These are phyloP conservation scores for Oscheius sp. DNA, from an alignment of 2,888 invertebrate species.

Conservation along the genomic window DNA sequence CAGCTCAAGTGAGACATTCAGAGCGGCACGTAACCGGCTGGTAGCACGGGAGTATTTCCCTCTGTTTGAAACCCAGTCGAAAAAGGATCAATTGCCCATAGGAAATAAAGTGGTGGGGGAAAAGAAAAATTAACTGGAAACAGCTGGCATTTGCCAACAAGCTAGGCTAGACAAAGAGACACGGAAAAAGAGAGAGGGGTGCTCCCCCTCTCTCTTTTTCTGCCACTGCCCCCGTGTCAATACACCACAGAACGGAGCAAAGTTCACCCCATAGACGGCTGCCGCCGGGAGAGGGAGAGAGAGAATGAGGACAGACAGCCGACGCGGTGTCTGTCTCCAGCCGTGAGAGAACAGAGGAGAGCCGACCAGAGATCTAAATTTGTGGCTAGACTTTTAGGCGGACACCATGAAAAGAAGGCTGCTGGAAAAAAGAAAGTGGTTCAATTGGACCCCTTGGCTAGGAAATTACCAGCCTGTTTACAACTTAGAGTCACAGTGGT, in stretches of 20 bases:
- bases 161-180: neutral
- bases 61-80: no score
- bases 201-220: neutral
- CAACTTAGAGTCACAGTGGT: no score
- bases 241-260: constrained; percentile 28
- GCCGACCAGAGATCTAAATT: no score
- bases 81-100: neutral
- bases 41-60: no score
- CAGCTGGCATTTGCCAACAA: neutral
- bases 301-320: constrained; percentile 10
- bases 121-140: constrained; percentile 3
- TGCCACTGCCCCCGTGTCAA: constrained; percentile 10
- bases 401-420: no score
- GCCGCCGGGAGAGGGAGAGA: neutral
- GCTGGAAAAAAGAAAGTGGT: no score
- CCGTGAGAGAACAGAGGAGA: no score
- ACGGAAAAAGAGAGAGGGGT: neutral
- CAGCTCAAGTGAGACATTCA: neutral
- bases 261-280: neutral
- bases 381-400: no score
- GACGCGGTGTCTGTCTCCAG: no score
- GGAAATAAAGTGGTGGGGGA: neutral
- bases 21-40: no score
- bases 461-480: no score
- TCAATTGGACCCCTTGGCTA: no score